These are phyloP conservation scores for Erannis defoliaria DNA, from an alignment of 2,888 invertebrate species.

Conservation along the genomic window DNA sequence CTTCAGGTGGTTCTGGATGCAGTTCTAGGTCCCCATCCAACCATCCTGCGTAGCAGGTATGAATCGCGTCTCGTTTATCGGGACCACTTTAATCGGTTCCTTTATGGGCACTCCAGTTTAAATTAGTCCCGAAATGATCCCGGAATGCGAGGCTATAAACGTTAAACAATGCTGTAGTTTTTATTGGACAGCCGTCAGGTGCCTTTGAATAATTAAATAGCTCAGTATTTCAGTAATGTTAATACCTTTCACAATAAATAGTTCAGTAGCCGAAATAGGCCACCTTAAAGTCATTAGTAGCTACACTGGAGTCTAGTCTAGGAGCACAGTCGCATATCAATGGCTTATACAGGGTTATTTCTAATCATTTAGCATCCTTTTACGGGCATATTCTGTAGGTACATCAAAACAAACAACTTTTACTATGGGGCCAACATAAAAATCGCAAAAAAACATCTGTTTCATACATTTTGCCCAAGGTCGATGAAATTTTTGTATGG, in stretches of 20 bases:
- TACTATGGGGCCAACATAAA: too few relatives aligned
- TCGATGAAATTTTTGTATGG: too few relatives aligned
- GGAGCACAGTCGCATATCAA: too few relatives aligned
- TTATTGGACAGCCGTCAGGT: slow-evolving; percentile 52
- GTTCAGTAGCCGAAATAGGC: neutral
- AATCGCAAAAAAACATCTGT: too few relatives aligned
- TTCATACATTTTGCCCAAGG: too few relatives aligned
- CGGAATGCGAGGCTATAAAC: slow-evolving; percentile 48
- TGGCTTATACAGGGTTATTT: too few relatives aligned
- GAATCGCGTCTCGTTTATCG: slow-evolving; percentile 11
- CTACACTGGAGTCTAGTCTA: too few relatives aligned
- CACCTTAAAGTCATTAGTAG: neutral
- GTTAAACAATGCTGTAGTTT: slow-evolving; percentile 49
- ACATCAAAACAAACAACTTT: too few relatives aligned
- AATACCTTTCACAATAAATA: slow-evolving; percentile 19
- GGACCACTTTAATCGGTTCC: slow-evolving; percentile 13
- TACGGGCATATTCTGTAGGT: too few relatives aligned
- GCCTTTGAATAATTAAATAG: slow-evolving; percentile 51
- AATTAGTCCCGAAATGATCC: slow-evolving; percentile 39
- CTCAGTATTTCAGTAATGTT: slow-evolving; percentile 18
- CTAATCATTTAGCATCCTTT: too few relatives aligned
- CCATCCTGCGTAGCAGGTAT: slow-evolving; percentile 4
- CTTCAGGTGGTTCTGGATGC: too few relatives aligned
- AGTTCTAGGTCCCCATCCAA: neutral
- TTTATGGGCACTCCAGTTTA: slow-evolving; percentile 35